These are phyloP conservation scores for Ormyrus thymus DNA, from an alignment of 2,888 invertebrate genomes.

Conservation along the genomic window DNA sequence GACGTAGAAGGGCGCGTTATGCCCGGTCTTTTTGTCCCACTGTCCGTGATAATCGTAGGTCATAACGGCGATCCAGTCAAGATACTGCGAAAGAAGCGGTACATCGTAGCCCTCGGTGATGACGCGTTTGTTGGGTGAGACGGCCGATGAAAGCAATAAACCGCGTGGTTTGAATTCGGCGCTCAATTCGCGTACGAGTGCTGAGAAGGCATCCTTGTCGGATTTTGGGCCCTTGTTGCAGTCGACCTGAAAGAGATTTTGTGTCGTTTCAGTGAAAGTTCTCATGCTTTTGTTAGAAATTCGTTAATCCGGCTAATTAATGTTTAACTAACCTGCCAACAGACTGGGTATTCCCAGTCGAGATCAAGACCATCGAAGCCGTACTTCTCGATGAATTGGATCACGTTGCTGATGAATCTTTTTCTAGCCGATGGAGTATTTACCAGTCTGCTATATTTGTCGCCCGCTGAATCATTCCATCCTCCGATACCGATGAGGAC, in stretches of 20 bases:
- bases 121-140: constrained; percentile 89
- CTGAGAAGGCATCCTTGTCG: constrained; percentile 87
- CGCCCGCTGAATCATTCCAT: constrained; percentile 95
- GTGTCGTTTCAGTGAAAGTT: neutral
- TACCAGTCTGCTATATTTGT: constrained; percentile 90
- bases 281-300: neutral
- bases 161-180: constrained; percentile 83
- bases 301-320: neutral
- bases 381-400: constrained; percentile 86
- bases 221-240: constrained; percentile 88
- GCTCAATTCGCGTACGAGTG: constrained; percentile 85
- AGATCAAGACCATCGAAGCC: constrained; percentile 94
- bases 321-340: constrained; percentile 82
- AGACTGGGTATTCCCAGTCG: constrained; percentile 96
- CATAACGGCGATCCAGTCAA: constrained; percentile 95
- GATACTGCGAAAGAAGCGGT: constrained; percentile 82
- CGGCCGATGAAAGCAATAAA: constrained; percentile 86
- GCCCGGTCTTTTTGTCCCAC: constrained; percentile 93
- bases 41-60: constrained; percentile 94
- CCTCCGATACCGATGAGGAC: constrained; percentile 93
- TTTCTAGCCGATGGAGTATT: constrained; percentile 83
- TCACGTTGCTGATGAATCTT: constrained; percentile 84
- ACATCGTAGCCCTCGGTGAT: constrained; percentile 92
- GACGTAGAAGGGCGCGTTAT: constrained; percentile 90
- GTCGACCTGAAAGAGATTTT: constrained; percentile 78